A percentile compares a stretch with the other conserved stretches of the same genome.
These are phyloP conservation scores for Scaptomyza parva DNA, from an alignment of 2,888 invertebrate species.

Conservation along the genomic window DNA sequence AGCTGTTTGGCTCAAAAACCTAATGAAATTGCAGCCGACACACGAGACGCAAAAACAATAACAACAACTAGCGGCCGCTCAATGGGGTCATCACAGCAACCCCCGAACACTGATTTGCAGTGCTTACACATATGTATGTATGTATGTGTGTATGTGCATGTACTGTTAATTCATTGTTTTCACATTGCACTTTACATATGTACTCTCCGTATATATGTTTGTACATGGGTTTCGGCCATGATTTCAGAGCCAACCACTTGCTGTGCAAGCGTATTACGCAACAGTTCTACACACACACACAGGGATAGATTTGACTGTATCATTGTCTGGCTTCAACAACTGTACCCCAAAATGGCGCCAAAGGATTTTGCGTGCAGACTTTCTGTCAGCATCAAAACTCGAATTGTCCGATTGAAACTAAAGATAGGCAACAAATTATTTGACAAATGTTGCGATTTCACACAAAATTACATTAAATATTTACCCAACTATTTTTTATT, in stretches of 20 bases:
- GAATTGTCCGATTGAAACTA: background rate
- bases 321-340: conserved; percentile 12
- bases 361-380: background rate
- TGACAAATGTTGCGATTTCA: background rate
- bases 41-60: conserved; percentile 1
- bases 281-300: conserved; percentile 7
- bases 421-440: background rate
- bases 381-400: background rate
- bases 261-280: conserved; percentile 11
- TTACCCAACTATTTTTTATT: no score
- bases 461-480: no score
- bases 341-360: conserved; percentile 10
- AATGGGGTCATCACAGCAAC: conserved; percentile 1
- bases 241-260: conserved; percentile 13
- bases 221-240: conserved; percentile 3
- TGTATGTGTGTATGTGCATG: background rate
- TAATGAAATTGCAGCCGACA: conserved; percentile 17
- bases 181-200: background rate
- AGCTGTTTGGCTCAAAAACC: conserved; percentile 15
- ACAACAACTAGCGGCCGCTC: background rate
- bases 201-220: background rate
- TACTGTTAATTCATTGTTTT: background rate
- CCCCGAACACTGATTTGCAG: background rate
- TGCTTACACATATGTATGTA: background rate
- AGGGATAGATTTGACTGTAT: background rate